Base-by-base conservation (phyloP, 2,113 vertebrate species). In the Perca fluviatilis region DNA sequence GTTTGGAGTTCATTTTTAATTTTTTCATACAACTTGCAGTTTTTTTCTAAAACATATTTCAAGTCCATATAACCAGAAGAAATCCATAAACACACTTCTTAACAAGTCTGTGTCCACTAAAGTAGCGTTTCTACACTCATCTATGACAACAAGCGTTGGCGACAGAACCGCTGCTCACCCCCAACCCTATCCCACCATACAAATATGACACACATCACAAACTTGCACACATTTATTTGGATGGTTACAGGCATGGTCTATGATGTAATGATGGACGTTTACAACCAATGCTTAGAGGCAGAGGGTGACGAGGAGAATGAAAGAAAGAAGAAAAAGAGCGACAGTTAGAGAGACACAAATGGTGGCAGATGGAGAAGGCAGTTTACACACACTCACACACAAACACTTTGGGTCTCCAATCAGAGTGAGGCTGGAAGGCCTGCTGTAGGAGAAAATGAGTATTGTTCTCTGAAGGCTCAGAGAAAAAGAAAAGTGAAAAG, bases 371-470 rank as follows among this genome's bases (percentile, higher is more conserved):
- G 30, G 49, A 11, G 53, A 46, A 40, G 2, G 19, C 33, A 46
- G 30, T 56, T 50, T 27, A 79, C 62, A 76, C 64, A 57, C 66
- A 74, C 77, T 62, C 36, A 23, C 56, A 36, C 46, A 74, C 53
- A 56, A 65, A 83, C 73, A 70, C 77, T 16, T 13, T 33, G 16
- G 46, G 25, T 64, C 47, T 84, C 75, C 80, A 78, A 57, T 81
- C 82, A 68, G 46, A 57, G 30, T 67, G 57, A 77, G 8, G 71
- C 81, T 77, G 61, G 46, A 80, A 80, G 67, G 68, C 72, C 73
- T 82, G 81, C 86, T 84, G 79, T 81, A 79, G 77, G 77, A 93
- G 86, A 88, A 92, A 92, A 91, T 91, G 49, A 88, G 77, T 90
- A 91, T 88, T 85, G 74, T 86, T 86, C 86, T 89, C 83, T 30